Evolutionary conservation across 2,797 vertebrate genomes (phyloP).

Genomic region (Hydrolagus colliei): DNA sequence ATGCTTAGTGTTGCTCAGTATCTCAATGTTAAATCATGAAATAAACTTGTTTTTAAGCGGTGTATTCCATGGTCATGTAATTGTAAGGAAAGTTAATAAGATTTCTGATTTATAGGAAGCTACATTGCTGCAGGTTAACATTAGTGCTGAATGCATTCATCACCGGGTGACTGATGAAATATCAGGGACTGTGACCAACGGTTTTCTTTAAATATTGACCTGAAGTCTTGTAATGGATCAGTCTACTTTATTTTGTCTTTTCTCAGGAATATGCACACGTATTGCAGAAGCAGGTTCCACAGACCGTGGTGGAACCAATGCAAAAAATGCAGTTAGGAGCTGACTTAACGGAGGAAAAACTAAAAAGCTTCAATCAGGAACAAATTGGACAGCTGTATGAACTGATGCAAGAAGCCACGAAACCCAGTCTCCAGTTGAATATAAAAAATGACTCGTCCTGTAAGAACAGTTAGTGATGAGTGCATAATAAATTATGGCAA

Average conservation of each 20-base stretch:
- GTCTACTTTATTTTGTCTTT: conserved; percentile 11
- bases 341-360: conserved; percentile 55
- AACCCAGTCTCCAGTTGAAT: conserved; percentile 65
- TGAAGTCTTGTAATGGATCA: neutral
- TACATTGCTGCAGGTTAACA: neutral
- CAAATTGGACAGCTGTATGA: conserved; percentile 84
- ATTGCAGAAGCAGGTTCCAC: conserved; percentile 51
- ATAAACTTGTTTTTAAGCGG: too few species aligned
- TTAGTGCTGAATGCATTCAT: neutral
- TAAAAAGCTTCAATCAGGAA: conserved; percentile 69
- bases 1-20: too few species aligned
- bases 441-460: conserved; percentile 52
- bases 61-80: neutral
- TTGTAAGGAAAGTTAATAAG: neutral
- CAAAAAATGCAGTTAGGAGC: conserved; percentile 47
- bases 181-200: neutral
- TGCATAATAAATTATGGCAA: neutral
- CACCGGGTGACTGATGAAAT: neutral
- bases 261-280: conserved; percentile 47
- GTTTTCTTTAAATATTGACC: neutral
- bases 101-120: neutral
- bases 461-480: conserved; percentile 3
- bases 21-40: too few species aligned
- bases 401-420: conserved; percentile 83
- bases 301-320: conserved; percentile 41